A percentile compares a stretch with the other conserved stretches of the same genome.
phyloP scores from a whole-genome alignment of 2,113 vertebrate species.

The Craseonycteris thonglongyai region DNA sequence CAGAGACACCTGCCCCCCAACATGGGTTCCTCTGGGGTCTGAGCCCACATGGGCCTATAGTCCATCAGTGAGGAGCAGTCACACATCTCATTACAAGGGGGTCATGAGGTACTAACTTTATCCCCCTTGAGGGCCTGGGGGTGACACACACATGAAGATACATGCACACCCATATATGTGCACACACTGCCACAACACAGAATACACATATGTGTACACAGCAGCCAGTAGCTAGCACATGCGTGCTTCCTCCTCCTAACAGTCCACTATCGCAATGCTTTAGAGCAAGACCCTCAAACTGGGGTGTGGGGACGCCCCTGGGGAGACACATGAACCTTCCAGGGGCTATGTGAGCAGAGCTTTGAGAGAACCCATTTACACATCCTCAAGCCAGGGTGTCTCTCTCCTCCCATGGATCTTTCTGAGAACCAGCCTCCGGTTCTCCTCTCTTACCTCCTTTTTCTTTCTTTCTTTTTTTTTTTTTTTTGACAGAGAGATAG shows the following conservation, averaged over 20 bases:
- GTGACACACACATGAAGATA: background rate
- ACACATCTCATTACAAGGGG: background rate
- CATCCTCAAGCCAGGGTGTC: background rate
- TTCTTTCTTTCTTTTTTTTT: no score
- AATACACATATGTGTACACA: background rate
- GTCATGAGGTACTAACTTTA: background rate
- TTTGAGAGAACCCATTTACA: background rate
- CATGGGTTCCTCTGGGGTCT: background rate
- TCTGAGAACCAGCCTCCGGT: background rate
- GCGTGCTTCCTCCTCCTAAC: fast-evolving
- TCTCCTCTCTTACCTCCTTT: background rate
- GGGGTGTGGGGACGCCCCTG: background rate
- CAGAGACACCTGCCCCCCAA: background rate
- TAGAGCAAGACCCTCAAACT: background rate
- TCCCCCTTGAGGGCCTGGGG: background rate
- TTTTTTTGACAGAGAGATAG: no score
- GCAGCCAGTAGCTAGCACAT: background rate
- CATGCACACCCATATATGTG: no score
- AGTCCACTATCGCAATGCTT: background rate
- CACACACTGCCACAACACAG: background rate
- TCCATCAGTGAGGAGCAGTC: background rate
- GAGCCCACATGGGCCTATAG: background rate
- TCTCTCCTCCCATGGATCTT: background rate
- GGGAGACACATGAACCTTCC: background rate
- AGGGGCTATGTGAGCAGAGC: background rate